Conservation (phyloP, 2,888 invertebrate genomes). For the Meteorus colon region DNA sequence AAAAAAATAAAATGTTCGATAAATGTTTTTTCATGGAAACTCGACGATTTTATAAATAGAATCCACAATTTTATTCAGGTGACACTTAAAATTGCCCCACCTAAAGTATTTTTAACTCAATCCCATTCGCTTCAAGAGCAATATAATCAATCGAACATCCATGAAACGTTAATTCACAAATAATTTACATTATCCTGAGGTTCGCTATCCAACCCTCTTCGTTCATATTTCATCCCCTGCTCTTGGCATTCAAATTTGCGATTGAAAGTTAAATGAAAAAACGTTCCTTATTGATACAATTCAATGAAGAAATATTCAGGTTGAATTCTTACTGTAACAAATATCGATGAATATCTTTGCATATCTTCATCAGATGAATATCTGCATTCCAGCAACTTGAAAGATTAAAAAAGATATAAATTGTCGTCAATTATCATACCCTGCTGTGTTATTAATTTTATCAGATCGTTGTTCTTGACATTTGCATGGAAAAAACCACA, state of each 20-base stretch:
- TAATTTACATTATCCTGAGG: neutral
- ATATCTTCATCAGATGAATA: neutral
- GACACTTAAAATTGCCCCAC: neutral
- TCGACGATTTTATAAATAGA: neutral
- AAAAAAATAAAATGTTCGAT: slow-evolving; percentile 4
- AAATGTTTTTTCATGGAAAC: neutral
- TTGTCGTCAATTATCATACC: neutral
- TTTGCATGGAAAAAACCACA: slow-evolving; percentile 14
- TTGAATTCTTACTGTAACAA: neutral
- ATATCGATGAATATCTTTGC: neutral
- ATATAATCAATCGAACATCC: neutral
- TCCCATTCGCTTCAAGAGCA: neutral
- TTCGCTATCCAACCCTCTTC: neutral
- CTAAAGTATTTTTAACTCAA: neutral
- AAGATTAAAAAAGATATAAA: neutral
- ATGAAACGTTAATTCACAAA: neutral
- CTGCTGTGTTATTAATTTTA: neutral
- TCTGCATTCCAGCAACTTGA: neutral
- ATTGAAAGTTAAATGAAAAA: neutral
- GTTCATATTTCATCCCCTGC: neutral
- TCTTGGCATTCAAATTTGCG: neutral
- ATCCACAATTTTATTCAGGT: neutral
- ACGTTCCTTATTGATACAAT: neutral
- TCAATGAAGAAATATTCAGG: neutral
- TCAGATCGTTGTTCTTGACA: neutral